Evolutionary conservation across 2,797 vertebrate species (phyloP).

Genomic region (Rhadinocentrus ornatus): DNA sequence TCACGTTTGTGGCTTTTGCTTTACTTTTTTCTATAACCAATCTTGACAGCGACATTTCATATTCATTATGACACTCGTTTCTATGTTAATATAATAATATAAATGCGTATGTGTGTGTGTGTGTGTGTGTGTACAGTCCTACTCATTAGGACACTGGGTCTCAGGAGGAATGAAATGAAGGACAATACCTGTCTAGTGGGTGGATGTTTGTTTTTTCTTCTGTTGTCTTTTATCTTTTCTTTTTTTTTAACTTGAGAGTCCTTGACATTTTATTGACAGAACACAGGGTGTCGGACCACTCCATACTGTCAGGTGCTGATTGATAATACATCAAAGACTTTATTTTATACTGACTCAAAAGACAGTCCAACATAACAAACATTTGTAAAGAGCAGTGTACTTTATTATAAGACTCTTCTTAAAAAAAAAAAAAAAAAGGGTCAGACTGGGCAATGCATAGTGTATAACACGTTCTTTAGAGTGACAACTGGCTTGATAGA

Average conservation of each 20-base stretch:
- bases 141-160: neutral
- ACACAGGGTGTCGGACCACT: neutral
- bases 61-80: no score
- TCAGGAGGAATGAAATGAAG: neutral
- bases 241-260: neutral
- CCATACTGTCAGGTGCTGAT: constrained; percentile 1
- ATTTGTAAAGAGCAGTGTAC: neutral
- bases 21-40: neutral
- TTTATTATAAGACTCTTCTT: neutral
- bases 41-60: neutral
- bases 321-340: neutral
- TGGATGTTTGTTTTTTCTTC: neutral
- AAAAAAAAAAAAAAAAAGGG: neutral
- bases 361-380: neutral
- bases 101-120: no score
- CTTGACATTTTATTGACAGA: neutral
- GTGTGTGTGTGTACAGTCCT: no score
- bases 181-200: neutral
- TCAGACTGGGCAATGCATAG: neutral
- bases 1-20: neutral
- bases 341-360: neutral
- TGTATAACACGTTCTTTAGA: neutral
- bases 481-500: neutral
- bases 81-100: no score
- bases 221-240: neutral